A percentile compares a stretch with the other conserved stretches of the same genome.
Evolutionary conservation across 1,140 invertebrate species (phyloP).

Genomic region (Tetramorium simillimum): DNA sequence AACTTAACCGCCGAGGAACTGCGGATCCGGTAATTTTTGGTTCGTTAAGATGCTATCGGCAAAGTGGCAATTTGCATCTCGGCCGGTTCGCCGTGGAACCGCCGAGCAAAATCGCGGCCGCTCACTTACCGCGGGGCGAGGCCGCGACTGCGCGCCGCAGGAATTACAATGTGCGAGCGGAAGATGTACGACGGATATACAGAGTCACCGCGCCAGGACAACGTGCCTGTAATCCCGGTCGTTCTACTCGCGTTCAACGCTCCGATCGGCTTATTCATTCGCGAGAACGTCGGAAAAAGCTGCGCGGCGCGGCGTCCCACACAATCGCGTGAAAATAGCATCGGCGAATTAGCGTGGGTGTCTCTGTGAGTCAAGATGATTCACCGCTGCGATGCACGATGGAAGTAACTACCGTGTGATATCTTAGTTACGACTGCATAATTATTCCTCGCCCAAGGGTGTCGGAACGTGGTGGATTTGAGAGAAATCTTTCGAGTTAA

Average conservation of each 20-base stretch:
- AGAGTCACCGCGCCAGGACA: constrained; percentile 64
- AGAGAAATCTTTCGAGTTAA: not conserved
- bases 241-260: constrained; percentile 73
- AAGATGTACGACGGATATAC: constrained; percentile 57
- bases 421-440: not conserved
- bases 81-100: not conserved
- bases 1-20: not conserved
- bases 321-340: constrained; percentile 64
- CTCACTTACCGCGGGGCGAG: too few relatives aligned
- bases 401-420: constrained; percentile 8
- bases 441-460: not conserved
- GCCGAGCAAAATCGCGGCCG: not conserved
- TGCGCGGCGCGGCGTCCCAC: constrained; percentile 59
- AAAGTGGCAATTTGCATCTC: not conserved
- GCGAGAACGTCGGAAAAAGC: constrained; percentile 55
- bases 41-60: constrained; percentile 38
- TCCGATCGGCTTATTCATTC: constrained; percentile 71
- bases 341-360: constrained; percentile 63
- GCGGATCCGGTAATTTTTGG: constrained; percentile 21
- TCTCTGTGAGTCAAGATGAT: constrained; percentile 53
- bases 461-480: not conserved
- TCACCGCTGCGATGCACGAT: not conserved
- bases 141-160: constrained; percentile 48
- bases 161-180: constrained; percentile 58
- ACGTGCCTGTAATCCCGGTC: constrained; percentile 64